phyloP scores from a whole-genome alignment of 1,140 invertebrate genomes.

The Plutomurus gul region DNA sequence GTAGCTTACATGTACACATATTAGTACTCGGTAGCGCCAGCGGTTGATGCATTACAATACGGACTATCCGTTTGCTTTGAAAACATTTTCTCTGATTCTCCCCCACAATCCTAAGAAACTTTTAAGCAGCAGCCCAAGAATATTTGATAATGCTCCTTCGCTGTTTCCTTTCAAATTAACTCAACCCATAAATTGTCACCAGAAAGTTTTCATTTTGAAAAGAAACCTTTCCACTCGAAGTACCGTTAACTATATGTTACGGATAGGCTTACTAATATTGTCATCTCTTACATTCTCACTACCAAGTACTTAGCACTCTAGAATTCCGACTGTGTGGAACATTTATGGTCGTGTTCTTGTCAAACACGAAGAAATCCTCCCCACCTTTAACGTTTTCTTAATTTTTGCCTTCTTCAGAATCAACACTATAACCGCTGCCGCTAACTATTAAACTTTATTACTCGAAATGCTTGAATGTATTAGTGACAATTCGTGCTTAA shows the following conservation, averaged over 20 bases:
- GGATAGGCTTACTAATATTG: not conserved
- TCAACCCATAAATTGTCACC: slow-evolving; percentile 20
- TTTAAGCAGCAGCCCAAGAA: slow-evolving; percentile 16
- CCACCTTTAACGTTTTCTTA: too few species aligned
- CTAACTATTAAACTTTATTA: too few species aligned
- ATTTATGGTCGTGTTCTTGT: too few species aligned
- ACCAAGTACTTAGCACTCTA: too few species aligned
- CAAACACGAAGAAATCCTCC: too few species aligned
- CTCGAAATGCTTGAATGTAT: too few species aligned
- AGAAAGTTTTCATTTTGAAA: not conserved
- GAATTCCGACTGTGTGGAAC: too few species aligned
- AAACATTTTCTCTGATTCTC: not conserved
- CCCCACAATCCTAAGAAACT: not conserved
- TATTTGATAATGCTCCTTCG: slow-evolving; percentile 24
- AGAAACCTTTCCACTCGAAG: not conserved
- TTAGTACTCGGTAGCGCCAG: too few species aligned
- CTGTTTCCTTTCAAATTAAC: slow-evolving; percentile 29
- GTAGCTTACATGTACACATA: too few species aligned
- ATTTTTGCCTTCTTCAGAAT: too few species aligned
- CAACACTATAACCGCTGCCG: too few species aligned
- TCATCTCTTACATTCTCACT: not conserved
- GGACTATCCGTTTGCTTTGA: not conserved
- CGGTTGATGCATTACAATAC: slow-evolving; percentile 6
- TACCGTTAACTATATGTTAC: not conserved
- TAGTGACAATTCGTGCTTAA: too few species aligned